Evolutionary conservation across 2,888 invertebrate genomes (phyloP), one percentile per base, ranked within the genome.

Genomic region (Diaperis boleti): DNA sequence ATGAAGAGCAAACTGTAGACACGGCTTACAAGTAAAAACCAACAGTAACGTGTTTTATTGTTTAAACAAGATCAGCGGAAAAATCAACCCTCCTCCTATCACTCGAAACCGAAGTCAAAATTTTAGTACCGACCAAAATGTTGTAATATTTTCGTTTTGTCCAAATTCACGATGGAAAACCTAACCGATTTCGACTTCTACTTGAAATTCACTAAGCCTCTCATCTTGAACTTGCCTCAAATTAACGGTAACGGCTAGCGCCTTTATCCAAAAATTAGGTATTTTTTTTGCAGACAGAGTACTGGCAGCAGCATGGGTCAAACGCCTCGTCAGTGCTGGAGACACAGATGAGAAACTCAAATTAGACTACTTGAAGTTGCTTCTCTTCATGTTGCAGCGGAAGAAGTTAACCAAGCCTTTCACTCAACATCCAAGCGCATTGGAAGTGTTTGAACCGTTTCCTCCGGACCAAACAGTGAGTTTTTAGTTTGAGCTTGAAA

Each of bases 221-320:
- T 83, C 26, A 77, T 82, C 18, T 69, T 82, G 42, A 79, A 79
- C 68, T 72, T 83, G 45, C 74, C 79, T 8, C 74, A 79, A 57
- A 74, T 80, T 3, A 76, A 79, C 71, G 82, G 82, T 82, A 75
- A 65, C 69, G 29, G 0, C 2, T 4, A 15, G 3, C 4, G 10
- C 29, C 8, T 26, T 42, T 26, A 6, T 10, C 17, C 22, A 37
- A 29, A 42, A 33, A 26, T 49, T 66, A 33, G 8, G 13, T 6
- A 41, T 31, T 35, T 44, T 60, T 37, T 7, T 59, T 67, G 11
- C 29, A 82, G 83, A 83, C 69, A 75, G 82, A 62, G 74, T 75
- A 8, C 72, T 78, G 42, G 82, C 83, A n/a, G 79, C 82, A 22
- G 75, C 79, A 62, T 83, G 83, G 83, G 69, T 82, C 14, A 78